These are phyloP conservation scores for Cynoglossus semilaevis DNA, from an alignment of 2,113 vertebrate species.

Conservation along the genomic window DNA sequence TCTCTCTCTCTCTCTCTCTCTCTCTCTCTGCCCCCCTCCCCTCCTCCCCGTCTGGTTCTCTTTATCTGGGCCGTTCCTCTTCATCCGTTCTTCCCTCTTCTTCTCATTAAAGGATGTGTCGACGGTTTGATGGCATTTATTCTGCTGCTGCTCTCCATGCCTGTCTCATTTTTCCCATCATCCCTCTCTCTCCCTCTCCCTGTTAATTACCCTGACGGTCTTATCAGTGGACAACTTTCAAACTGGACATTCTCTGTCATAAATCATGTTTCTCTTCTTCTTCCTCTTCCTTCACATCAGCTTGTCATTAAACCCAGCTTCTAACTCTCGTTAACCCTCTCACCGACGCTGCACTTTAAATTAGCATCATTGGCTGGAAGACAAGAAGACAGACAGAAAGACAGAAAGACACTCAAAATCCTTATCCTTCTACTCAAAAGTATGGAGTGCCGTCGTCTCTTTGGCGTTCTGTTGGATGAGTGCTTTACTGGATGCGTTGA, in stretches of 20 bases:
- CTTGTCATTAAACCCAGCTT: neutral
- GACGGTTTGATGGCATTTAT: conserved; percentile 69
- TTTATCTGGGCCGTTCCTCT: conserved; percentile 43
- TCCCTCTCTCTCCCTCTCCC: conserved; percentile 59
- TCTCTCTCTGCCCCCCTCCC: conserved; percentile 53
- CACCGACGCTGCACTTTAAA: too few species aligned
- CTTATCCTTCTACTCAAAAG: too few species aligned
- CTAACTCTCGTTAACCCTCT: too few species aligned
- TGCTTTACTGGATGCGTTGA: too few species aligned
- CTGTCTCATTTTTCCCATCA: conserved; percentile 29
- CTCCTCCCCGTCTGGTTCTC: conserved; percentile 35
- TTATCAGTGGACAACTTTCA: conserved; percentile 68
- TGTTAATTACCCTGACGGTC: conserved; percentile 69
- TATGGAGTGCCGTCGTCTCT: too few species aligned
- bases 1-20: conserved; percentile 32
- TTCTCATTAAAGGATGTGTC: conserved; percentile 60
- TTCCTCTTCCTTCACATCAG: conserved; percentile 44
- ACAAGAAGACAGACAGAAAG: too few species aligned
- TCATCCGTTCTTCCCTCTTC: conserved; percentile 36
- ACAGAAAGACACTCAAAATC: too few species aligned
- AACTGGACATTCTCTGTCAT: conserved; percentile 60
- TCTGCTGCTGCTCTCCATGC: conserved; percentile 36
- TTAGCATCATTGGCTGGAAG: too few species aligned
- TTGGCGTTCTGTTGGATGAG: too few species aligned
- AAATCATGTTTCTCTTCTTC: conserved; percentile 40